Evolutionary conservation across 2,797 vertebrate genomes (phyloP).

Genomic region (Scleropages formosus): DNA sequence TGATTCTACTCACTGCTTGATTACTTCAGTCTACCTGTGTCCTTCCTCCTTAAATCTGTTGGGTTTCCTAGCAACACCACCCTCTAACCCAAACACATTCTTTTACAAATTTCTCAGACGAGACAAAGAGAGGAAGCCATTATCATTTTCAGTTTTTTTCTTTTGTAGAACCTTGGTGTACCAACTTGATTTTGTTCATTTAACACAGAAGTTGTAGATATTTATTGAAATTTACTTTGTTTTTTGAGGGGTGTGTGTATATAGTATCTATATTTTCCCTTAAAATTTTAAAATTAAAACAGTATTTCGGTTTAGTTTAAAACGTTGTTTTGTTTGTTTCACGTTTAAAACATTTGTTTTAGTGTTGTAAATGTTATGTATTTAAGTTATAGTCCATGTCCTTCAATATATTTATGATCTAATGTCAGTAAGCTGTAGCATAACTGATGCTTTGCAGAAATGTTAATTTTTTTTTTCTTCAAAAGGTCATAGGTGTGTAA

Average conservation of each 20-base stretch:
- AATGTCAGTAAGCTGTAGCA: no score
- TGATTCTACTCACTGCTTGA: background rate
- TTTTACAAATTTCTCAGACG: background rate
- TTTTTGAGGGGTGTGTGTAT: no score
- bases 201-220: no score
- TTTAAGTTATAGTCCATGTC: background rate
- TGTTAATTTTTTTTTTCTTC: no score
- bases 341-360: background rate
- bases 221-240: no score
- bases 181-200: background rate
- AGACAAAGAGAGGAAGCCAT: conserved; percentile 19
- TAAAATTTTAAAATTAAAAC: no score
- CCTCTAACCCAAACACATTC: conserved; percentile 19
- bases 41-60: background rate
- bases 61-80: conserved; percentile 13
- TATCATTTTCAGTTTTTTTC: background rate
- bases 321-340: no score
- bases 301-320: background rate
- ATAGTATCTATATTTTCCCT: no score
- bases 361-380: background rate
- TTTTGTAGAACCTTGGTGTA: background rate
- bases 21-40: background rate
- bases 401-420: background rate
- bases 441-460: no score
- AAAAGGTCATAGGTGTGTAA: no score